Conservation (phyloP, 2,888 invertebrate species). For the Ceriagrion tenellum region DNA sequence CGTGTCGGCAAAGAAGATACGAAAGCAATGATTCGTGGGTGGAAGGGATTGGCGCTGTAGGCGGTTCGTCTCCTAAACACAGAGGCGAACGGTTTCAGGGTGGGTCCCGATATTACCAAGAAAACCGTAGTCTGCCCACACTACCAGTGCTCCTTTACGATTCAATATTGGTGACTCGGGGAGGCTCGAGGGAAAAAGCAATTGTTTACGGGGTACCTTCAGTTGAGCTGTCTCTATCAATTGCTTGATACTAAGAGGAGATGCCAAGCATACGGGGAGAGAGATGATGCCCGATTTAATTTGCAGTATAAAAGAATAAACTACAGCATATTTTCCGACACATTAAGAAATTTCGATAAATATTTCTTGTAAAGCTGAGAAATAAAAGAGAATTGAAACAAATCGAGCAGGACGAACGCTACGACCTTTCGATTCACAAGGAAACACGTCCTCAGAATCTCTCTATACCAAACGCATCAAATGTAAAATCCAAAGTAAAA, state of each 20-base stretch:
- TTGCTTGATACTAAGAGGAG: background rate
- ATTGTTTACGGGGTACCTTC: constrained; percentile 44
- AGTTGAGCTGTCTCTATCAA: constrained; percentile 34
- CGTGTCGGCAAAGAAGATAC: background rate
- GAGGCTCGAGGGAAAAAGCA: background rate
- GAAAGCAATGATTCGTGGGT: constrained; percentile 41
- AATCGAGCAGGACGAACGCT: too few species aligned
- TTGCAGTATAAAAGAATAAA: too few species aligned
- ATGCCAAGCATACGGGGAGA: background rate
- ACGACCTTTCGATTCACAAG: too few species aligned
- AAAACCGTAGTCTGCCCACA: background rate
- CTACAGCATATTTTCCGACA: too few species aligned
- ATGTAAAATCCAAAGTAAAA: too few species aligned
- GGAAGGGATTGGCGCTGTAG: constrained; percentile 45
- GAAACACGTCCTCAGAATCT: too few species aligned
- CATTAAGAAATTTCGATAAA: too few species aligned
- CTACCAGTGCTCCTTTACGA: background rate
- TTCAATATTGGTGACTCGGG: constrained; percentile 43
- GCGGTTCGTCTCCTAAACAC: constrained; percentile 18
- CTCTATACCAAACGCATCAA: too few species aligned
- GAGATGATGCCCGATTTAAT: background rate
- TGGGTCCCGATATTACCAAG: constrained; percentile 12
- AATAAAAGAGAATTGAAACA: too few species aligned
- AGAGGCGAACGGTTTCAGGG: constrained; percentile 47
- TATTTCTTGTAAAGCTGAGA: too few species aligned